Evolutionary conservation across 2,888 invertebrate species (phyloP).

Genomic region (Penaeus monodon): DNA sequence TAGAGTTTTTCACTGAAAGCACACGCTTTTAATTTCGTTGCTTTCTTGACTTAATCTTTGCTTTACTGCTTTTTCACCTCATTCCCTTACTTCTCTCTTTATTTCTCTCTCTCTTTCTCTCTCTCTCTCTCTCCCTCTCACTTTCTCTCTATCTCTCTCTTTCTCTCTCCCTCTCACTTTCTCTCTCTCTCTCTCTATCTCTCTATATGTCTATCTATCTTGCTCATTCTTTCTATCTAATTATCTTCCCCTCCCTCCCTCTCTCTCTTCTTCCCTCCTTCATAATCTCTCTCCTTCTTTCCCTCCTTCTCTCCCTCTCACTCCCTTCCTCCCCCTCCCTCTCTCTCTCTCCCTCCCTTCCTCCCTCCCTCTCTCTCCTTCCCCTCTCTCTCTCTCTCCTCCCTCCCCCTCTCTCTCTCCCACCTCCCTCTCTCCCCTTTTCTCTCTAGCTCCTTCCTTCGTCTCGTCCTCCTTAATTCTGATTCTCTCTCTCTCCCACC

Average conservation of each 20-base stretch:
- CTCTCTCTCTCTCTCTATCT: neutral
- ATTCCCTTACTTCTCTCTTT: neutral
- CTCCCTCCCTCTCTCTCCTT: neutral
- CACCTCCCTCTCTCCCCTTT: no score
- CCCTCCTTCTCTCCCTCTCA: neutral
- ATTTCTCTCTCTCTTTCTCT: conserved; percentile 1
- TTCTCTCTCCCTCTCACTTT: neutral
- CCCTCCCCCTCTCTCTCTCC: neutral
- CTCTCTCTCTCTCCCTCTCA: conserved; percentile 5
- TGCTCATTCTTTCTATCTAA: neutral
- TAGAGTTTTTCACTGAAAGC: no score
- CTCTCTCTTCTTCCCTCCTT: neutral
- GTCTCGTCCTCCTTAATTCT: no score
- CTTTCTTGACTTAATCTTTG: neutral
- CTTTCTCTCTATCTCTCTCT: neutral
- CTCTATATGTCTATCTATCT: neutral
- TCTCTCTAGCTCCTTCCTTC: no score
- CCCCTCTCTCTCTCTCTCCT: fast-evolving
- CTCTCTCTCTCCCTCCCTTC: no score
- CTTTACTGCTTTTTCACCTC: neutral
- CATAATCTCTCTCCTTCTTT: neutral
- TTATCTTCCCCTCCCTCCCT: no score
- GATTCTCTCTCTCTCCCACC: no score
- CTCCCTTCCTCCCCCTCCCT: neutral
- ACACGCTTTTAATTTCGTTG: neutral